Evolutionary conservation across 2,888 invertebrate genomes (phyloP), one percentile per base, ranked within the genome.

Genomic region (Hydrotaea cyrtoneurina): DNA sequence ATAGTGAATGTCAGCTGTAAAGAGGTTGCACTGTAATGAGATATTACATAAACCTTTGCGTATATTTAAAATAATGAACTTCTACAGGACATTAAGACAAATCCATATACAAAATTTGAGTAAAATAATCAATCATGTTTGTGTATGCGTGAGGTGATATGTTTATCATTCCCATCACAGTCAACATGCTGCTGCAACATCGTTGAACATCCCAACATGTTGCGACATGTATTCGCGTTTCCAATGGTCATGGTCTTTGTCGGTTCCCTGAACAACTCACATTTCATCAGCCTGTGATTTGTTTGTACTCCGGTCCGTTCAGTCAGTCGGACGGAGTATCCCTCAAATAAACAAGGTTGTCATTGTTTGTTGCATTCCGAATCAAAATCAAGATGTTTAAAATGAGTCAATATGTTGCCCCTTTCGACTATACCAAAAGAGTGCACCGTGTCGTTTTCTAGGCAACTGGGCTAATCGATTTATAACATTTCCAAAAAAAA

Each of bases 391-490:
- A 79, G 75, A 79, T 72, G 71, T 71, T 26, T 59, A 79, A 73
- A 36, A 74, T 83, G 79, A 76, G 79, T 83, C 57, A 79, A 83
- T 76, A 57, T 36, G 75, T 72, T 59, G 23, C 26, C 15, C 59
- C 10, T 26, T 59, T 59, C 82, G 79, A 83, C 82, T 76, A 64
- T 62, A 71, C 15, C 15, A 59, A 26, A 59, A 26, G 59, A 59
- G 59, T 26, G 23, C 59, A 55, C 53, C 75, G 66, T 83, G 57
- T 79, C 80, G 80, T 85, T 86, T 86, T 87, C 86, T 86, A 86
- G 83, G 86, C 86, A 87, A 87, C 86, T 86, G 81, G 87, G 86
- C 86, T 88, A 88, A 88, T 88, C 87, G 88, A 88, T 88, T 87
- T 85, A 78, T 79, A 79, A 75, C 76, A 83, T 76, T 78, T 78